Evolutionary conservation across 2,888 invertebrate species (phyloP), one percentile per base, ranked within the genome.

Genomic region (Callyntrura sp.): DNA sequence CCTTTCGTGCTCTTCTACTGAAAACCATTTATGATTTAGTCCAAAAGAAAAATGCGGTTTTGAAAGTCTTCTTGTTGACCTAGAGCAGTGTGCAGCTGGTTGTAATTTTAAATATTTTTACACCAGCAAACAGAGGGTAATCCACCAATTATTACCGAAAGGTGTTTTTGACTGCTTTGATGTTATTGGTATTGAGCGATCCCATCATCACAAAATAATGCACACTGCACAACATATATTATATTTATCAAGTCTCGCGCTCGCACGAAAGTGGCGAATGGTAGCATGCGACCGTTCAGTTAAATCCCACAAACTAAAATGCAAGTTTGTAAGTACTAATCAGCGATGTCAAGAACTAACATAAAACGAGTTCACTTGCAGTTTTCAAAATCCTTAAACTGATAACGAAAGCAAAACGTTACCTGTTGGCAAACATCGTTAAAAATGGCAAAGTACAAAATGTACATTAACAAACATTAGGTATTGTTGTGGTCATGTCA

Each of bases 1-100:
- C 25, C 6, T 76, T 76, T 76, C 35, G 43, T 57, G 35, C 43
- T 9, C 3, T 85, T 85, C 85, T 45, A 20, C 3, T 85, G 73
- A 85, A 85, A 60, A n/a, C n/a, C n/a, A n/a, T n/a, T n/a, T n/a
- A n/a, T 57, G 25, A 85, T 85, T 70, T 84, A 84, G 60, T 76
- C 73, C 73, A 45, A 35, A 35, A 85, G 45, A 85, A 85, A 76
- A 76, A 85, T 85, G 85, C 28, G 78, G 85, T 85, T 85, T 78
- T 57, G 85, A 85, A 85, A 85, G 85, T 85, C 78, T 78, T 85
- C 78, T 78, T 62, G n/a, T 81, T 85, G 85, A 85, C 85, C 85
- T 78, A 78, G 85, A 78, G 78, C 55, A 85, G 48, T 79, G 20
- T 28, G 79, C 79, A 57, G 60, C 57, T 60, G 79, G 57, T 35